phyloP scores from a whole-genome alignment of 2,113 vertebrate genomes.

The Aegithalos caudatus region DNA sequence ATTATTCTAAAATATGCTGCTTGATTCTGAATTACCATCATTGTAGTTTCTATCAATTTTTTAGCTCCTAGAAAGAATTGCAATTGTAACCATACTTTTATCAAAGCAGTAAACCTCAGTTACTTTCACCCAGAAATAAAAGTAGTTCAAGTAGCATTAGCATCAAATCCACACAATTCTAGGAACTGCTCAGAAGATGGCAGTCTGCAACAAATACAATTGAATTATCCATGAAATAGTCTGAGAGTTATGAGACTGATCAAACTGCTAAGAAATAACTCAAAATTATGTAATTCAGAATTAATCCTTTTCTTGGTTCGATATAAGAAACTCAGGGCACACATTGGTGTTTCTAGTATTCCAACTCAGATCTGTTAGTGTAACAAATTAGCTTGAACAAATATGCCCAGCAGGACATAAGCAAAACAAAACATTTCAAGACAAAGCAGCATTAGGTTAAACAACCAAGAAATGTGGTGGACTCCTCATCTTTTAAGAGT shows the following conservation, averaged over 20 bases:
- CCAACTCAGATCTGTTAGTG: background rate
- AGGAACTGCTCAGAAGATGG: conserved; percentile 30
- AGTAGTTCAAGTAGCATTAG: background rate
- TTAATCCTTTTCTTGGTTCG: background rate
- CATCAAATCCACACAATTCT: background rate
- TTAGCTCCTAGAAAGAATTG: background rate
- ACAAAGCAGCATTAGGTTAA: background rate
- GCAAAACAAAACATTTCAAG: background rate
- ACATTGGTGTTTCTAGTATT: background rate
- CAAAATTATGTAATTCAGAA: background rate
- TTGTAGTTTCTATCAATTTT: background rate
- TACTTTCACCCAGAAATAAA: background rate
- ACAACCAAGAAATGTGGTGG: background rate
- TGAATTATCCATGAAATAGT: background rate
- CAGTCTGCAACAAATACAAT: background rate
- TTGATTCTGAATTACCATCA: background rate
- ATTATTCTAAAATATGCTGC: background rate
- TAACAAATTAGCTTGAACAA: background rate
- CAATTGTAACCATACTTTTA: background rate
- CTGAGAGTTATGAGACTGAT: background rate
- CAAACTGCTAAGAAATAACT: background rate
- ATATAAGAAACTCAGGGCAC: background rate
- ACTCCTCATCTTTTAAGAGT: background rate
- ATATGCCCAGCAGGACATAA: background rate
- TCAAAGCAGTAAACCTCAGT: background rate